Evolutionary conservation across 2,888 invertebrate genomes (phyloP), one percentile per base, ranked within the genome.

Genomic region (Phyto melanocephala): DNA sequence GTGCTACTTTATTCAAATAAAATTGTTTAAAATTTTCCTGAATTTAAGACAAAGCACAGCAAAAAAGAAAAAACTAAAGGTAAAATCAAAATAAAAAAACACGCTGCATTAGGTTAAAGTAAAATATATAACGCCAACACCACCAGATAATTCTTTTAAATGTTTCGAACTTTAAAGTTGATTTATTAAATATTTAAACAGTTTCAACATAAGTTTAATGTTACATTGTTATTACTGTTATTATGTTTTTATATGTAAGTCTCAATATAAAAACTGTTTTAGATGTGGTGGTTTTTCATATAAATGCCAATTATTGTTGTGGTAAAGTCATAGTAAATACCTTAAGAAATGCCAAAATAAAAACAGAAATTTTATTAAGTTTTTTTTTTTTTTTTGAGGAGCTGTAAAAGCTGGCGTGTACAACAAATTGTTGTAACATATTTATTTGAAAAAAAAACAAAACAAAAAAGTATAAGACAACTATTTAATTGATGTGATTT

Each of bases 111-210:
- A n/a, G 33, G 17, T 40, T 28, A 1, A 17, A 68, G 47, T 8
- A 11, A 65, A 28, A 42, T 42, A 40, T 68, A 54, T 68, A 54
- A 78, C 78, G 63, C 47, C 63, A 78, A 71, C 63, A 47, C 71
- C 28, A 42, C 22, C 33, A 54, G 15, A n/a, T n/a, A 35, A 4
- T 37, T 35, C 50, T 1, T 40, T 24, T 20, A 24, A 10, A 56
- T 28, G 54, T n/a, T 17, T 45, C 47, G 47, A 47, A 28, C 8
- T 22, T 7, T 45, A 28, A 10, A 52, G 22, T 37, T 68, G 70
- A 78, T 71, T 71, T 78, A 78, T 78, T 71, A 37, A 63, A 71
- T 56, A 71, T 63, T 63, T 71, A 63, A 78, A 71, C 56, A 78
- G 56, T 78, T 78, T 63, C 78, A 78, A 65, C 78, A 56, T 58